Conservation (phyloP, 2,888 invertebrate genomes). For the Melanostoma mellinum region DNA sequence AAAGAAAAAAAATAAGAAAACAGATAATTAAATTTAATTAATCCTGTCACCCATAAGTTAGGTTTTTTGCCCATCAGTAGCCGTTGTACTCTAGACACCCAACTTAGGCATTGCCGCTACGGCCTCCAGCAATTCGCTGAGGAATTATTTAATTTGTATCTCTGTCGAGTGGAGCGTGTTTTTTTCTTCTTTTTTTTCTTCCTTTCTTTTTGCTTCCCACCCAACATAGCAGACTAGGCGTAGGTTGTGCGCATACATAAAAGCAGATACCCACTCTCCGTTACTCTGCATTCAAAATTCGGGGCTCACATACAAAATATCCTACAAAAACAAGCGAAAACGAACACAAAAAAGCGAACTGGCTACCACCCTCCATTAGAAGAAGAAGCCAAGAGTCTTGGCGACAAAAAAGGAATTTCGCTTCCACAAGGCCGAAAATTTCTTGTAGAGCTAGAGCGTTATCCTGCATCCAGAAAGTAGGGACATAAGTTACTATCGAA, state of each 20-base stretch:
- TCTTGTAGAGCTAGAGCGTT: not conserved
- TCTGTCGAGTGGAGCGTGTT: slow-evolving; percentile 21
- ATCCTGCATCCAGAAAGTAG: slow-evolving; percentile 31
- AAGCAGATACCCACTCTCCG: slow-evolving; percentile 25
- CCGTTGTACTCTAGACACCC: slow-evolving; percentile 18
- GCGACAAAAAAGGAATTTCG: slow-evolving; percentile 54
- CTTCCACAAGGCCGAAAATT: slow-evolving; percentile 16
- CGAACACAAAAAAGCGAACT: slow-evolving; percentile 22
- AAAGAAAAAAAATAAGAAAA: slow-evolving; percentile 51
- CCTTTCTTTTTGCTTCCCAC: slow-evolving; percentile 36
- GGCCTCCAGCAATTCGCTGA: slow-evolving; percentile 58
- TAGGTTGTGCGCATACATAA: slow-evolving; percentile 8
- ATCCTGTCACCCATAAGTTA: slow-evolving; percentile 72
- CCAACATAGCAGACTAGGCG: slow-evolving; percentile 6
- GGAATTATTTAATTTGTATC: slow-evolving; percentile 72
- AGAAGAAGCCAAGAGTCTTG: slow-evolving; percentile 37
- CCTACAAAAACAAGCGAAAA: slow-evolving; percentile 3
- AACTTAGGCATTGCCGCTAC: slow-evolving; percentile 11
- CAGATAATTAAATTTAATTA: slow-evolving; percentile 73
- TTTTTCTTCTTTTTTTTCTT: not conserved
- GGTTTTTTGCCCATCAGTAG: slow-evolving; percentile 51
- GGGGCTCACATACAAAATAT: slow-evolving; percentile 30
- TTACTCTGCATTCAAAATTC: slow-evolving; percentile 51
- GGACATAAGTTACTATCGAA: slow-evolving; percentile 68
- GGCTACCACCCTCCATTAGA: slow-evolving; percentile 31